Base-by-base conservation (phyloP, 2,888 invertebrate species). In the Microctonus brassicae region DNA sequence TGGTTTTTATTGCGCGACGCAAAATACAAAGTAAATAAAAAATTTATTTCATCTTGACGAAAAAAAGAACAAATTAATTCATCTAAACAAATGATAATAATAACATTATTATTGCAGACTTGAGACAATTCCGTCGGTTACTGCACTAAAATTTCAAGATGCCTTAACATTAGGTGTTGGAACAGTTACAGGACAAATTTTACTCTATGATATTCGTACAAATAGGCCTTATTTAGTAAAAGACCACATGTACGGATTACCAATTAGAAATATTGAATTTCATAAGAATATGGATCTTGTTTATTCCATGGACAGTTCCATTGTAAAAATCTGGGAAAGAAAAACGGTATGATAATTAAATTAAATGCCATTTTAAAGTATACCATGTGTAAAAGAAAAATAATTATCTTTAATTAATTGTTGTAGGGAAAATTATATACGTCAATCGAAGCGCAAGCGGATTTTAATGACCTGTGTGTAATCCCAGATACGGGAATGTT, bases 121-220 rank as follows among this genome's bases (percentile, higher is more conserved):
- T 76, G 89, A 90, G 74, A 88, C 89, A 70, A 88, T 95, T 77
- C 94, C 95, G 39, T 91, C 93, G 6, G 90, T 97, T 65, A 94
- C 95, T n/a, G 90, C 95, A 13, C 84, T 97, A 1, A 93, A 93
- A 84, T 95, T 92, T 87, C 92, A 94, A 86, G 94, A 93, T 75
- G 91, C 91, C 5, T 88, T 95, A 60, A 92, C 92, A 76, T 88
- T 95, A 88, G 99, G 94, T 22, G 97, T 98, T 2, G 99, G 99
- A 11, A 98, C 97, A 42, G 93, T 94, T 5, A 96, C 96, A 22
- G 99, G 99, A 0, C 97, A 99, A 89, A 92, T 98, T 39, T 89
- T 99, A 10, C 87, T 99, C 0, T 99, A 98, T 86, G 99, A 99
- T 86, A 93, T 99, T 75, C 92, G 99, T 76, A 94, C 97, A 6